Evolutionary conservation across 2,113 vertebrate species (phyloP).

Genomic region (Gorilla gorilla): DNA sequence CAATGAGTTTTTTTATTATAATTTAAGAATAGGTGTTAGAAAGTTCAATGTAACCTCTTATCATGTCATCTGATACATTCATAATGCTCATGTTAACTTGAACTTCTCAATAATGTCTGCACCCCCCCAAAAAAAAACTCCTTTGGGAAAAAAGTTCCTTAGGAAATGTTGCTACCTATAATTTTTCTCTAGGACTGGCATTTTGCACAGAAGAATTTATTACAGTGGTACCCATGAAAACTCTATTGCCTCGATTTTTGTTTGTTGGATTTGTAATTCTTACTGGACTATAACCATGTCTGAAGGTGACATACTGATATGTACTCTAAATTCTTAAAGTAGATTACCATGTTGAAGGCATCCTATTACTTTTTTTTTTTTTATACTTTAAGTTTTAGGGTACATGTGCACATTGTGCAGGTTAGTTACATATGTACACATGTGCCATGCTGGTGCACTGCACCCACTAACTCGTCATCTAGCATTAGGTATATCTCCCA

Average conservation of each 20-base stretch:
- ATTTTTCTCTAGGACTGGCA: background rate
- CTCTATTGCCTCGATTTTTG: background rate
- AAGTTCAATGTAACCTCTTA: slow-evolving; percentile 47
- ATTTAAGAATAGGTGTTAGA: slow-evolving; percentile 50
- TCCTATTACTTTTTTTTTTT: background rate
- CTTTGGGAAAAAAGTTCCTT: background rate
- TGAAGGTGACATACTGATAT: background rate
- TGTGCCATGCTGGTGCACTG: no score
- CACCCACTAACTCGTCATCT: no score
- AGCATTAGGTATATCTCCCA: no score
- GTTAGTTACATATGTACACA: no score
- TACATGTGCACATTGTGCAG: no score
- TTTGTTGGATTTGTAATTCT: background rate
- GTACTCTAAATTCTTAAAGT: background rate
- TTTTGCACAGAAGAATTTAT: background rate
- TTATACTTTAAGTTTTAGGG: no score
- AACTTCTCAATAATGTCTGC: slow-evolving; percentile 67
- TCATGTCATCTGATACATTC: slow-evolving; percentile 27
- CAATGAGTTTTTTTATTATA: slow-evolving; percentile 61
- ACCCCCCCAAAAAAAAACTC: background rate
- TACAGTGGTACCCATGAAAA: background rate
- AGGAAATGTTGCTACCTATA: background rate
- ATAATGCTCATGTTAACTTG: slow-evolving; percentile 39
- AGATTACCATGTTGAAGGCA: background rate
- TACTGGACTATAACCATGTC: background rate